Conservation (phyloP, 2,888 invertebrate species). For the Lasioglossum vierecki region DNA sequence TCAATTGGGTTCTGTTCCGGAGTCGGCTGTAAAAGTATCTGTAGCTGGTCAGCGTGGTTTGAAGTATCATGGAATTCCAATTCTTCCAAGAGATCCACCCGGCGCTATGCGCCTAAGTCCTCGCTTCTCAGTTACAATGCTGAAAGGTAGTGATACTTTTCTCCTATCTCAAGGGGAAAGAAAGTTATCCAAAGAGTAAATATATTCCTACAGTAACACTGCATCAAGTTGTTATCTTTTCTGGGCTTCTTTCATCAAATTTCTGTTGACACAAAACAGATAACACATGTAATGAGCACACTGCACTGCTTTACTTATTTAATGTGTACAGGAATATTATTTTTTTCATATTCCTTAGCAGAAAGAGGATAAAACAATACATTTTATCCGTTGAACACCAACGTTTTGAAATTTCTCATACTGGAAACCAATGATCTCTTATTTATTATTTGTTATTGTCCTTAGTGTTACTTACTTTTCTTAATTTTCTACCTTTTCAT, state of each 20-base stretch:
- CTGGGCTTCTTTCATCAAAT: conserved; percentile 37
- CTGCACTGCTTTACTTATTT: conserved; percentile 39
- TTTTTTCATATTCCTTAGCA: conserved; percentile 6
- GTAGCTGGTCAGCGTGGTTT: conserved; percentile 78
- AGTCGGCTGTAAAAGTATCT: conserved; percentile 76
- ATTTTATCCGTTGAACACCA: conserved; percentile 9
- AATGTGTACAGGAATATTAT: conserved; percentile 19
- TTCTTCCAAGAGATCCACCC: conserved; percentile 79
- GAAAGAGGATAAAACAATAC: conserved; percentile 9
- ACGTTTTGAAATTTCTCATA: conserved; percentile 22
- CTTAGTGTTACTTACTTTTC: not conserved
- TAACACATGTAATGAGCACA: conserved; percentile 43
- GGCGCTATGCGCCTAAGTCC: conserved; percentile 77
- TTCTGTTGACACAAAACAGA: conserved; percentile 25
- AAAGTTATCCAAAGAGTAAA: conserved; percentile 56
- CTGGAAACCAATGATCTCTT: conserved; percentile 16
- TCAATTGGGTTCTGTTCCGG: conserved; percentile 76
- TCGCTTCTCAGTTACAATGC: conserved; percentile 79
- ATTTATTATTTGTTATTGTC: not conserved
- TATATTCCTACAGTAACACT: conserved; percentile 44
- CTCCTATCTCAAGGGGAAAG: conserved; percentile 58
- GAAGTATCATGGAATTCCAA: conserved; percentile 78
- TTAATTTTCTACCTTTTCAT: not conserved
- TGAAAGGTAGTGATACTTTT: conserved; percentile 75
- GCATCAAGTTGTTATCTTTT: conserved; percentile 56